phyloP scores from a whole-genome alignment of 2,113 vertebrate genomes.

The Setophaga kirtlandii region DNA sequence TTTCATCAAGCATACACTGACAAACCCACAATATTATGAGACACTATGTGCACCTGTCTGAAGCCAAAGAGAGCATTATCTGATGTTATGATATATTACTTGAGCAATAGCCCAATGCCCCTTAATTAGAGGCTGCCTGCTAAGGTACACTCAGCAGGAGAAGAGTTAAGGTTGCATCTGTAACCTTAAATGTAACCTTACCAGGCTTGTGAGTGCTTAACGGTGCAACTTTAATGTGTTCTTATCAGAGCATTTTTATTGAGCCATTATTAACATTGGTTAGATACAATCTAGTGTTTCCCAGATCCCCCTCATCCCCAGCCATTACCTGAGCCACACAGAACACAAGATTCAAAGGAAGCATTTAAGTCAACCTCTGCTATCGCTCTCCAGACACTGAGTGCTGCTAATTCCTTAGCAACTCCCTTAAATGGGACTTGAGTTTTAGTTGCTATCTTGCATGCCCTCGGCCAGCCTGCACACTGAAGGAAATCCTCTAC shows the following conservation, averaged over 20 bases:
- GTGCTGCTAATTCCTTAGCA: background rate
- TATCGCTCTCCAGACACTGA: background rate
- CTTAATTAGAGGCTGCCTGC: conserved; percentile 55
- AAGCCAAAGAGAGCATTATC: background rate
- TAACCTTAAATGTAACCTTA: conserved; percentile 58
- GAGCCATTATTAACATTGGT: conserved; percentile 44
- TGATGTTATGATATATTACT: background rate
- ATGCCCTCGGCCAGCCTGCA: conserved; percentile 1
- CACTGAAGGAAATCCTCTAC: conserved; percentile 31
- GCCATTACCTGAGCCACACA: background rate
- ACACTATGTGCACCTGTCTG: background rate
- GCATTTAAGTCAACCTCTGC: conserved; percentile 18
- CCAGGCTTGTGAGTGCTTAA: conserved; percentile 16
- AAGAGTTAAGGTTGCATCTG: conserved; percentile 51
- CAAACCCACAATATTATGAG: background rate
- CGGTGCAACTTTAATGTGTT: conserved; percentile 13
- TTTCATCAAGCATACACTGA: background rate
- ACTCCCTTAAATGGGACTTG: background rate
- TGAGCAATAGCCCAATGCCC: background rate
- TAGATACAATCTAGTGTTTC: conserved; percentile 40
- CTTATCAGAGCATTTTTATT: conserved; percentile 58
- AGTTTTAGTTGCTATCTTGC: conserved; percentile 15
- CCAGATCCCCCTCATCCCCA: background rate
- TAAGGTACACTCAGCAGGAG: conserved; percentile 39
- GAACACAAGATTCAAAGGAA: background rate